phyloP scores from a whole-genome alignment of 2,888 invertebrate genomes.

The Mythimna albipuncta region DNA sequence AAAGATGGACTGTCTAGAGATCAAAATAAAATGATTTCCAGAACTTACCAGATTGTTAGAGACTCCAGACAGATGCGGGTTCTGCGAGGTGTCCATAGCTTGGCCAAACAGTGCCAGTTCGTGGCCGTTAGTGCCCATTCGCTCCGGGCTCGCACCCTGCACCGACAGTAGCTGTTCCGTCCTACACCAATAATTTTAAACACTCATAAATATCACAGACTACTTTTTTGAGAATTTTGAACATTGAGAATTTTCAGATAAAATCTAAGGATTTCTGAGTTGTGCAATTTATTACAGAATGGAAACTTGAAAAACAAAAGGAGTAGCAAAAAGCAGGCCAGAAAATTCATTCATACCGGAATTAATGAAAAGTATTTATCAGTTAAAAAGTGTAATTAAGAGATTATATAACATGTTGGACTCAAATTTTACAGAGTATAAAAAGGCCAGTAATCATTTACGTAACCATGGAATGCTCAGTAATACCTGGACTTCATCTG shows the following conservation, averaged over 20 bases:
- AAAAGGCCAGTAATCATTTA: not conserved
- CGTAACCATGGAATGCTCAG: constrained; percentile 62
- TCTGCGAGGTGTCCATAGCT: constrained; percentile 94
- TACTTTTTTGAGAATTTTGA: not conserved
- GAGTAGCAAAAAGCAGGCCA: not conserved
- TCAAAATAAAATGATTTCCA: not conserved
- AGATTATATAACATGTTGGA: too few relatives aligned
- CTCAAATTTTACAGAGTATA: not conserved
- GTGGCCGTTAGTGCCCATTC: constrained; percentile 91
- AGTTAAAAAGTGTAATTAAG: too few relatives aligned
- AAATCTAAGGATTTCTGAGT: not conserved
- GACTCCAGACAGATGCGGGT: constrained; percentile 89
- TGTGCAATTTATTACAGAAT: not conserved
- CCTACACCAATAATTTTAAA: constrained; percentile 82
- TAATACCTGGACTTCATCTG: constrained; percentile 90
- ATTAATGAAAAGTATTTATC: too few relatives aligned
- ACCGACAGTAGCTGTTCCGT: constrained; percentile 86
- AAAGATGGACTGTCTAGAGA: too few relatives aligned
- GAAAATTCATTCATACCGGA: not conserved
- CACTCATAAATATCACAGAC: constrained; percentile 73
- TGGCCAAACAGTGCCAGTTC: constrained; percentile 94
- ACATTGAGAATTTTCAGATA: not conserved
- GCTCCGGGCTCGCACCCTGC: constrained; percentile 90
- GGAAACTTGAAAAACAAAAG: not conserved
- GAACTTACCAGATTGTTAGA: constrained; percentile 89